Evolutionary conservation across 2,797 vertebrate genomes (phyloP), one percentile per base, ranked within the genome.

Genomic region (Novumbra hubbsi): DNA sequence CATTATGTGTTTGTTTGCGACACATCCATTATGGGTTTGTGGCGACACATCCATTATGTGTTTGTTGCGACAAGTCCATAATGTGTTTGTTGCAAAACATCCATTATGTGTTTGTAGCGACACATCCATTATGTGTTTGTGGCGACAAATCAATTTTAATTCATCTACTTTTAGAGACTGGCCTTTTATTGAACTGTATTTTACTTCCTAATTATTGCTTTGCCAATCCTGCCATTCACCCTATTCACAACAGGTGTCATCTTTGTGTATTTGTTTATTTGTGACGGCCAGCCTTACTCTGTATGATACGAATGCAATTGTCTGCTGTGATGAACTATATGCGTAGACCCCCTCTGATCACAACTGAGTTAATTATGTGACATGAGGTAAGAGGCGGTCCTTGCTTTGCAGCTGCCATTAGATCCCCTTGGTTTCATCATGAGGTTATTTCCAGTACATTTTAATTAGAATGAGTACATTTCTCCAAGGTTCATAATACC

Each of bases 381-480:
- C 14, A 15, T 27, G 55, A 57, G 50, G 41, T 41, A 71, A 71
- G 45, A 66, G 24, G 4, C 28, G 9, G 62, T 62, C 62, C 69
- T 55, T 15, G 45, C 60, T 41, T 32, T 19, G 32, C 38, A 38
- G 28, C 69, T 69, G 55, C n/a, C 62, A 24, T 69, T 50, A 60
- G 55, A 60, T 60, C 21, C 27, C 48, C 27, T 52, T 52, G 15
- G 16, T 52, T 75, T 34, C 67, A 50, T 34, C 48, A 63, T 48
- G 19, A 12, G 28, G 19, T 32, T 70, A 41, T 63, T 72, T 71
- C 48, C 57, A 86, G 84, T 85, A 73, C 86, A 83, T 83, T 83
- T 85, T 88, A 87, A 89, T 90, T 89, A 85, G 72, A 77, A 65
- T 34, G 17, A 79, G 78, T 68, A 72, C 62, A 74, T 83, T 75